phyloP scores from a whole-genome alignment of 2,888 invertebrate species.

The Blastobasis adustella region DNA sequence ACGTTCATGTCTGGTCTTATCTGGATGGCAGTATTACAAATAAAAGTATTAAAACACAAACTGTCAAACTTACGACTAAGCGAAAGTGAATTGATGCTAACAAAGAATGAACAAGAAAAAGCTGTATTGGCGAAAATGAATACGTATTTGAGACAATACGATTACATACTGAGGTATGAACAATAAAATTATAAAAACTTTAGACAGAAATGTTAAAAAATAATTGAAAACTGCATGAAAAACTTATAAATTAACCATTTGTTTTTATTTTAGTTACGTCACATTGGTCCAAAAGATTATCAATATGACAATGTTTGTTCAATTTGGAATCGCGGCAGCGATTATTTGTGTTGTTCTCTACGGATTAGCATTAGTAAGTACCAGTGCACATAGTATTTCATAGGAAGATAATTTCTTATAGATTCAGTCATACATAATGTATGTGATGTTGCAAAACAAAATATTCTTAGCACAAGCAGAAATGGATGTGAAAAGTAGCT shows the following conservation, averaged over 20 bases:
- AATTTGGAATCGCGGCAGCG: constrained; percentile 40
- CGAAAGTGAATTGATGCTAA: constrained; percentile 11
- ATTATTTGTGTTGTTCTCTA: constrained; percentile 47
- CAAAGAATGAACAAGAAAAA: constrained; percentile 12
- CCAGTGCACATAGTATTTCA: too few relatives aligned
- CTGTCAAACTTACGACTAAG: constrained; percentile 29
- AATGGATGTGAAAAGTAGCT: background rate
- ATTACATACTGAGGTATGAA: constrained; percentile 35
- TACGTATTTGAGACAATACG: constrained; percentile 36
- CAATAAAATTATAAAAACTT: background rate
- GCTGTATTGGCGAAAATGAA: constrained; percentile 21
- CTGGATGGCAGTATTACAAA: constrained; percentile 35
- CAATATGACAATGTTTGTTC: constrained; percentile 40
- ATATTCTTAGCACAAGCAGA: background rate
- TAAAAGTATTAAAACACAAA: constrained; percentile 38
- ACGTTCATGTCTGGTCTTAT: constrained; percentile 45
- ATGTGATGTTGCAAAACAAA: background rate
- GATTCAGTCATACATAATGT: background rate
- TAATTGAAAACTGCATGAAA: background rate
- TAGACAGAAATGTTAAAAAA: background rate
- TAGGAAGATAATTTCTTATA: too few relatives aligned
- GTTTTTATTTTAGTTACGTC: constrained; percentile 34
- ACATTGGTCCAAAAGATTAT: constrained; percentile 32
- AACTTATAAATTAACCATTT: background rate
- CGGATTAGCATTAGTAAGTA: constrained; percentile 40